Conservation (phyloP, 2,888 invertebrate species). For the Drosophila niveifrons region DNA sequence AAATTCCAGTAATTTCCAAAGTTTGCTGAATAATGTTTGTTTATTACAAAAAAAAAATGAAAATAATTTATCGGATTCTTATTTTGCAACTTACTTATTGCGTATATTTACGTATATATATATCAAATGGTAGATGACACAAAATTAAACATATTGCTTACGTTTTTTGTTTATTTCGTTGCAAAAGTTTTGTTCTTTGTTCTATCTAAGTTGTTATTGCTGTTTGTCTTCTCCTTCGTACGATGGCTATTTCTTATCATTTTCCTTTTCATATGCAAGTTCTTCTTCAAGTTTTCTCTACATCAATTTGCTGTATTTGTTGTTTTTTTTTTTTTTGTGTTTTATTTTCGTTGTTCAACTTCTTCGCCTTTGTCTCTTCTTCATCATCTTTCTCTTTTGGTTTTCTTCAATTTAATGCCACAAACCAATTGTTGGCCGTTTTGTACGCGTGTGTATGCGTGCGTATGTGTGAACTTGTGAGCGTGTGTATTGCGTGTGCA, state of each 20-base stretch:
- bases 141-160: slow-evolving; percentile 27
- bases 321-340: slow-evolving; percentile 1
- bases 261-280: slow-evolving; percentile 42
- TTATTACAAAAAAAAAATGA: background rate
- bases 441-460: slow-evolving; percentile 1
- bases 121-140: slow-evolving; percentile 9
- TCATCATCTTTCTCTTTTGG: slow-evolving; percentile 20
- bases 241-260: slow-evolving; percentile 22
- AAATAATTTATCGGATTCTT: slow-evolving; percentile 4
- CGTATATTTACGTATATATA: background rate
- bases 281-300: slow-evolving; percentile 38
- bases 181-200: slow-evolving; percentile 23
- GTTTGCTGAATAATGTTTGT: background rate
- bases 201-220: slow-evolving; percentile 12
- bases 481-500: slow-evolving; percentile 11
- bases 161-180: slow-evolving; percentile 6
- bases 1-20: background rate
- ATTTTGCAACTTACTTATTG: background rate
- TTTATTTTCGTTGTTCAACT: background rate
- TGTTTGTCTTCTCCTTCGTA: slow-evolving; percentile 16
- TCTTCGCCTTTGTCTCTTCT: slow-evolving; percentile 2
- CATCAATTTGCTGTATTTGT: slow-evolving; percentile 15
- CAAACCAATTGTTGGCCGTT: slow-evolving; percentile 52
- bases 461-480: slow-evolving; percentile 12
- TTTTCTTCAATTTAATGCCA: slow-evolving; percentile 54